Evolutionary conservation across 2,113 vertebrate genomes (phyloP), one percentile per base, ranked within the genome.

Genomic region (Trachemys scripta): DNA sequence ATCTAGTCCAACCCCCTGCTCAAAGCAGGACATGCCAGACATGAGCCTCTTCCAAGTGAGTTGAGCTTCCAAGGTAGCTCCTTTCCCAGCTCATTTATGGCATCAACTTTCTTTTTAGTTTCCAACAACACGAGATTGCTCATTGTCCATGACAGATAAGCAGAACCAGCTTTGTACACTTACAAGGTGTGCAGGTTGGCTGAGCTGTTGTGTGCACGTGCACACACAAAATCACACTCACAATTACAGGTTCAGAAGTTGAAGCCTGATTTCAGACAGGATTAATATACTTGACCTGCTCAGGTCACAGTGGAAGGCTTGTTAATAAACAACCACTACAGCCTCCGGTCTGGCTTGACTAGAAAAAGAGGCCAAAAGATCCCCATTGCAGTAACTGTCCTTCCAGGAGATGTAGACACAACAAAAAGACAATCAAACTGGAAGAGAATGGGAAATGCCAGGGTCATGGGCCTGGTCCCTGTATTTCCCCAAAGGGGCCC

Each of bases 311-410:
- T 27, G 72, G 31, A 25, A 90, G 92, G 84, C 49, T 82, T 78
- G 69, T 47, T 80, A 51, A 27, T 8, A 27, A 62, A 62, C 47
- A 80, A 1, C 35, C 65, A 1, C 24, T 45, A 25, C 51, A 47
- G 25, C 6, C 85, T 35, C 38, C 25, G 27, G 10, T 54, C 38
- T 76, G 47, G 0, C 0, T 0, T n/a, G 42, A 10, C 13, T 47
- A 92, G 59, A 93, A 82, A 72, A 1, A 56, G 6, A 9, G 9
- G 87, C 84, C 9, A 5, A 91, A 97, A 17, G 6, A 84, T 45
- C 38, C 90, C 69, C 82, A 13, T 20, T 14, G 4, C 51, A 82
- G 69, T 27, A 89, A 31, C 42, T 89, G 45, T 38, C 27, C 47
- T 11, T 83, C 50, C 84, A 90, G 75, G 42, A 78, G 42, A 27